phyloP scores from a whole-genome alignment of 2,113 vertebrate genomes.

The Coptodon rendalli region DNA sequence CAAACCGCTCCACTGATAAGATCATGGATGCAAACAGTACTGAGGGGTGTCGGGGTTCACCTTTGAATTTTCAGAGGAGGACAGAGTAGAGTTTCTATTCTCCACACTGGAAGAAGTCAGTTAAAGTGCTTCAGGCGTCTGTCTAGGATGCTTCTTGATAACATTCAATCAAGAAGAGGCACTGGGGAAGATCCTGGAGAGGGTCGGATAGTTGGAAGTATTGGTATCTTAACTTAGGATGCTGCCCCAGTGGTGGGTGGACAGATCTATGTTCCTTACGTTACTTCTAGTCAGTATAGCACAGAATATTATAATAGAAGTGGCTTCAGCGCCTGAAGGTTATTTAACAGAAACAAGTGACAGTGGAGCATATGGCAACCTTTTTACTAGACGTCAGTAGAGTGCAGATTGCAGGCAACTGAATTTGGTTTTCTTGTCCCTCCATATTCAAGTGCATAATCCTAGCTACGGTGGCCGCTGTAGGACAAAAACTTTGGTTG shows the following conservation, averaged over 20 bases:
- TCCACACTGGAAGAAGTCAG: background rate
- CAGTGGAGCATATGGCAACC: background rate
- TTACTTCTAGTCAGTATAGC: background rate
- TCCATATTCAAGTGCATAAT: background rate
- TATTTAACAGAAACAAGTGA: background rate
- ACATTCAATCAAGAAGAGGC: background rate
- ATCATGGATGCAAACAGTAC: background rate
- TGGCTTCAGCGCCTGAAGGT: background rate
- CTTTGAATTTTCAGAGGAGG: background rate
- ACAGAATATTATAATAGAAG: accelerated
- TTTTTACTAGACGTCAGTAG: background rate
- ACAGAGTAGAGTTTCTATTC: background rate
- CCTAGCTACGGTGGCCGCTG: background rate
- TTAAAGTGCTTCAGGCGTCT: background rate
- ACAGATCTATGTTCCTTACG: accelerated
- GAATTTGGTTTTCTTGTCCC: background rate
- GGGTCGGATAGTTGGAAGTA: accelerated
- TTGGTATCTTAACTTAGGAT: background rate
- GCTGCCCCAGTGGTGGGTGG: accelerated
- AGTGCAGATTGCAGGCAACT: background rate
- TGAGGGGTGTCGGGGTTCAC: background rate
- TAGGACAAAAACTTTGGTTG: background rate
- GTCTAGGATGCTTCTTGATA: background rate
- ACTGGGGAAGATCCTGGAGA: no score
- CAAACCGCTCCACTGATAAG: background rate